Base-by-base conservation (phyloP, 1,140 invertebrate genomes). In the Himalopsyche phryganea region DNA sequence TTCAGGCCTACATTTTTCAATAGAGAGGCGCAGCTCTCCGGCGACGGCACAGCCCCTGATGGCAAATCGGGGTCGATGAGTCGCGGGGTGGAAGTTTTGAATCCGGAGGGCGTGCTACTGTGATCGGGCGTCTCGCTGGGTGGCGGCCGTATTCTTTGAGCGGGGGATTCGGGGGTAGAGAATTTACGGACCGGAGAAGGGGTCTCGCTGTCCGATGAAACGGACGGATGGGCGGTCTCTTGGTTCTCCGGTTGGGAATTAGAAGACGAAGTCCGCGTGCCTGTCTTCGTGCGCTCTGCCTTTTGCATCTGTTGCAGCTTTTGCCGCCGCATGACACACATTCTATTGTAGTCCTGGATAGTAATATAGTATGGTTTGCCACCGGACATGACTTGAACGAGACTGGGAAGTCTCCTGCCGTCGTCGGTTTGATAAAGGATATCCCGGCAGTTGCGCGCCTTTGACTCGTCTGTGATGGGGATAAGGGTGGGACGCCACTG, bases 401-500 rank as follows among this genome's bases (percentile, higher is more conserved):
- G 64, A 20, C 75, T 79, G 2, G 81, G 80, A 28, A 82, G 61
- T 9, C 70, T 68, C 6, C 81, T 75, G 0, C 81, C 81, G 63
- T 83, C 81, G 2, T 80, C 80, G 0, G 80, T 81, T 35, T 77
- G 70, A 60, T 81, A 80, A 0, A 77, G 68, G 0, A 79, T 74
- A 15, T 80, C 80, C 11, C 73, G 69, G 11, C 74, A 71, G 36
- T 73, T 77, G 17, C 67, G 68, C 54, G 69, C n/a, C 41, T 62
- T 65, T 15, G 32, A 60, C 48, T 65, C 63, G 20, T 62, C 60
- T 58, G 83, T 83, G 40, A 85, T 83, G 10, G 84, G 83, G 70
- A 86, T 85, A 9, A 86, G 69, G n/a, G 83, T 85, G 2, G 84
- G 84, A 50, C 84, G 73, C 84, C 84, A 85, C 50, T 81, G 83